Evolutionary conservation across 2,113 vertebrate species (phyloP).

Genomic region (Microcebus ravelobensis): DNA sequence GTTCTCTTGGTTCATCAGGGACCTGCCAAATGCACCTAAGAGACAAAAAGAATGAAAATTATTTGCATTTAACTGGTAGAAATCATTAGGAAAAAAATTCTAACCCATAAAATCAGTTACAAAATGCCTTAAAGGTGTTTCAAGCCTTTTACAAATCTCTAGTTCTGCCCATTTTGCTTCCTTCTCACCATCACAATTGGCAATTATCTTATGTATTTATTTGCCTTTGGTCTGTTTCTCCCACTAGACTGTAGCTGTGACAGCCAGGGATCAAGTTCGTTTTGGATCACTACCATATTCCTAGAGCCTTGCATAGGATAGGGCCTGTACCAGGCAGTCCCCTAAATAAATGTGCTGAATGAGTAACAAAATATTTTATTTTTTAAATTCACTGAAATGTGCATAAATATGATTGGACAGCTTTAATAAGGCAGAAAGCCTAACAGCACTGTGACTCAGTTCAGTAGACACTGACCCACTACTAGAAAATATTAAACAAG

Average conservation of each 20-base stretch:
- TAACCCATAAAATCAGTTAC: slow-evolving; percentile 31
- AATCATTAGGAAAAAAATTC: slow-evolving; percentile 22
- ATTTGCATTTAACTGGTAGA: slow-evolving; percentile 63
- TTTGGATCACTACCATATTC: background rate
- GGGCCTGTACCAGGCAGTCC: background rate
- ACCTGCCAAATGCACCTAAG: slow-evolving; percentile 78
- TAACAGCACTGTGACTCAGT: background rate
- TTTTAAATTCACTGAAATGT: slow-evolving; percentile 56
- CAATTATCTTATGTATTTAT: background rate
- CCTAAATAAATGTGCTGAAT: background rate
- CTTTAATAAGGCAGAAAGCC: background rate
- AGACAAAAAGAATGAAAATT: slow-evolving; percentile 62
- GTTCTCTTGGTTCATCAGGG: slow-evolving; percentile 92
- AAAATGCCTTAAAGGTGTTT: slow-evolving; percentile 36
- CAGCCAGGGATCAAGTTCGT: background rate
- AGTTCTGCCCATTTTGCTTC: background rate
- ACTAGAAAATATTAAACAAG: background rate
- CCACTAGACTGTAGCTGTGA: background rate
- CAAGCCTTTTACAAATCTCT: background rate
- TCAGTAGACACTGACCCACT: background rate
- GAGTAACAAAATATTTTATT: background rate
- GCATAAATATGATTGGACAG: background rate
- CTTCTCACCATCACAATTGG: background rate
- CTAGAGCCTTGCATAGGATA: background rate
- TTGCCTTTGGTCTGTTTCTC: slow-evolving; percentile 16